Evolutionary conservation across 1,140 invertebrate genomes (phyloP).

Genomic region (Halyomorpha halys): DNA sequence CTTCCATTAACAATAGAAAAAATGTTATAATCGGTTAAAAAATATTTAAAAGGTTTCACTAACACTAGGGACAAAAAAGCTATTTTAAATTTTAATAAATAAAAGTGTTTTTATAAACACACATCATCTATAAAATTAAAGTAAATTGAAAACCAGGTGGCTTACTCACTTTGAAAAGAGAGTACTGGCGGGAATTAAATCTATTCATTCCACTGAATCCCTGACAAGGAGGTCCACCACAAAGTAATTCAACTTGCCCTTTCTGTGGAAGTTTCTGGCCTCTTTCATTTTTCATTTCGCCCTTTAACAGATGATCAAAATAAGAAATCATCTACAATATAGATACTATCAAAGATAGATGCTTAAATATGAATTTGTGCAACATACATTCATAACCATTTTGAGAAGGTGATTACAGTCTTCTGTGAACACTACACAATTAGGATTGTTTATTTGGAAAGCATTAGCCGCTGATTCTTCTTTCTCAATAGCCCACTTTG

Average conservation of each 20-base stretch:
- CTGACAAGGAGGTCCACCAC: conserved; percentile 85
- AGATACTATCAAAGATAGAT: background rate
- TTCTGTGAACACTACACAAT: conserved; percentile 62
- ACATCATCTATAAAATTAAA: too few species aligned
- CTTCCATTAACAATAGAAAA: too few species aligned
- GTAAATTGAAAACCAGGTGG: background rate
- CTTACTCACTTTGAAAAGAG: conserved; percentile 55
- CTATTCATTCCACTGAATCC: conserved; percentile 86
- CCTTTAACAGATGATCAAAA: conserved; percentile 34
- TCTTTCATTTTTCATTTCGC: conserved; percentile 40
- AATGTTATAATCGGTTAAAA: too few species aligned
- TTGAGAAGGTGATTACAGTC: conserved; percentile 69
- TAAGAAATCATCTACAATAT: background rate
- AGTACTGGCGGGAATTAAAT: conserved; percentile 79
- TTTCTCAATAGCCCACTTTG: conserved; percentile 73
- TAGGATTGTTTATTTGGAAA: conserved; percentile 65
- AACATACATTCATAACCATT: conserved; percentile 47
- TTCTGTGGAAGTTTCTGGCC: conserved; percentile 59
- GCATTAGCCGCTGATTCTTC: conserved; percentile 67
- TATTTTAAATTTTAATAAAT: too few species aligned
- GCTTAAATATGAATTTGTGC: background rate
- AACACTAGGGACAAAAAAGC: too few species aligned
- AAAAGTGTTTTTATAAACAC: too few species aligned
- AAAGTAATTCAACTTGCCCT: conserved; percentile 74
- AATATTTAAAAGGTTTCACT: too few species aligned